A percentile compares a stretch with the other conserved stretches of the same genome.
These are phyloP conservation scores for Periphyllus acericola DNA, from an alignment of 2,888 invertebrate species.

Conservation along the genomic window DNA sequence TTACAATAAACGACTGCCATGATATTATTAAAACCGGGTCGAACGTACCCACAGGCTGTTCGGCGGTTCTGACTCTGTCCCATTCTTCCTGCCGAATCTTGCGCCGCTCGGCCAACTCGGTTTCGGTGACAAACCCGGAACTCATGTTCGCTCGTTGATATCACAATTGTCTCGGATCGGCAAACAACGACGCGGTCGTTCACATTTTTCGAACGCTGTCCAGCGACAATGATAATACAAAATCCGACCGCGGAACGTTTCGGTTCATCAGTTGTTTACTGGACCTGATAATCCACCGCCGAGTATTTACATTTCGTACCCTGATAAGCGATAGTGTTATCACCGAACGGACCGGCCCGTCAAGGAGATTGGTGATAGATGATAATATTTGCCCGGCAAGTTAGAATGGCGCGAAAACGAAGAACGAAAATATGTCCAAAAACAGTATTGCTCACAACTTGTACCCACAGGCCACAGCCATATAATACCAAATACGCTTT, in stretches of 20 bases:
- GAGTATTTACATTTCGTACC: neutral
- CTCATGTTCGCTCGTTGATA: conserved; percentile 74
- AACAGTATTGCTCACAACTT: no score
- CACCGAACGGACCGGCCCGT: neutral
- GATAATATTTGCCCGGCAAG: neutral
- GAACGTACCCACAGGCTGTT: conserved; percentile 83
- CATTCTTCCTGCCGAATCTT: conserved; percentile 92
- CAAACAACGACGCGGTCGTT: neutral
- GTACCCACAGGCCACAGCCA: no score
- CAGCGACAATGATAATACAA: neutral
- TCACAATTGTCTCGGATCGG: neutral
- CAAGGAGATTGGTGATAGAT: neutral
- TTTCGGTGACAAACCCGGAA: conserved; percentile 90
- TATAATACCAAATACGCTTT: no score
- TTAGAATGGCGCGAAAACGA: neutral
- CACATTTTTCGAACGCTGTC: neutral
- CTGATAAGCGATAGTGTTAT: neutral
- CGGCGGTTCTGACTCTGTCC: conserved; percentile 92
- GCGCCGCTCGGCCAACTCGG: conserved; percentile 84
- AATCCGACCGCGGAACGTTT: no score
- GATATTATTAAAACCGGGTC: conserved; percentile 19
- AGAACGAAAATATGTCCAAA: no score
- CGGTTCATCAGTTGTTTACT: neutral
- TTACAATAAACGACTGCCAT: neutral
- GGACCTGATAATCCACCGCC: neutral